Evolutionary conservation across 1,140 invertebrate genomes (phyloP).

Genomic region (Belonocnema kinseyi): DNA sequence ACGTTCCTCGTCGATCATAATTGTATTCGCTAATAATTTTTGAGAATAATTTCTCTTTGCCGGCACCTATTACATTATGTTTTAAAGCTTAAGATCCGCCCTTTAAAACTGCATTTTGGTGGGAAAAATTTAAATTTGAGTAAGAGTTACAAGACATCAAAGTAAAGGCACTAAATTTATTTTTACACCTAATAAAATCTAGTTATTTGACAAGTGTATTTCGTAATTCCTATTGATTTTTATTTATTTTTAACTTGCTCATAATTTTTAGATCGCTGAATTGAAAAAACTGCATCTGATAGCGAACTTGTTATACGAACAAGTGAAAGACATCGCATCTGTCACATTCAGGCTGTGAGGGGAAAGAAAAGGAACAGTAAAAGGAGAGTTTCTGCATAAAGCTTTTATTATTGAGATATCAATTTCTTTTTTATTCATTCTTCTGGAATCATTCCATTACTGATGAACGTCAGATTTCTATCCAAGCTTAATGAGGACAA

Average conservation of each 20-base stretch:
- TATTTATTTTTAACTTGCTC: not conserved
- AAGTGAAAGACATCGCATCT: slow-evolving; percentile 3
- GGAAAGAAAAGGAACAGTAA: not conserved
- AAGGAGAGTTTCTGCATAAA: not conserved
- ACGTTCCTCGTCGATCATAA: too few species aligned
- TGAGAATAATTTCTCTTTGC: too few species aligned
- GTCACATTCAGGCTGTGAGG: not conserved
- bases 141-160: too few species aligned
- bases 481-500: not conserved
- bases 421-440: slow-evolving; percentile 1
- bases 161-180: too few species aligned
- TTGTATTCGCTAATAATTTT: too few species aligned
- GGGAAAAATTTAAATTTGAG: too few species aligned
- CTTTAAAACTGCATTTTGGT: too few species aligned
- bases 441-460: not conserved
- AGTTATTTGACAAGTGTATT: too few species aligned
- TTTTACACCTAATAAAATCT: too few species aligned
- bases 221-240: not conserved
- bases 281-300: slow-evolving; percentile 6
- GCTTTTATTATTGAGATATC: slow-evolving; percentile 8
- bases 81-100: too few species aligned
- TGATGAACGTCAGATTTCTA: not conserved
- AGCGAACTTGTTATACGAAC: not conserved
- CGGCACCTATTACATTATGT: too few species aligned
- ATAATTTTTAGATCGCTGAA: not conserved